phyloP scores from a whole-genome alignment of 2,113 vertebrate genomes.

The Eulemur rufifrons region DNA sequence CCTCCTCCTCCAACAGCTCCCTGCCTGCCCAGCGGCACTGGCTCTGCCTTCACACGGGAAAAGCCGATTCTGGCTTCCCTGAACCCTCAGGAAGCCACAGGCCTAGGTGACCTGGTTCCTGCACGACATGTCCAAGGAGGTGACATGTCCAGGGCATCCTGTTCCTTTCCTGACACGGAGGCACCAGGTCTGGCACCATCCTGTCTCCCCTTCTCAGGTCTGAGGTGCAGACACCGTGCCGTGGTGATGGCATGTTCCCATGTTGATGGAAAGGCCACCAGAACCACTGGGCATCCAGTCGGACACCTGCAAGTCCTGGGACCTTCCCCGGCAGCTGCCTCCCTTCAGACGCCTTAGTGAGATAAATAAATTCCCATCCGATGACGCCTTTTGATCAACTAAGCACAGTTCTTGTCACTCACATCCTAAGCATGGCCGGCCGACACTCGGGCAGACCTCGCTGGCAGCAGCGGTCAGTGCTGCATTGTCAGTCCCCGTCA shows the following conservation, averaged over 20 bases:
- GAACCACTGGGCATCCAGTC: not conserved
- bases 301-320: accelerated
- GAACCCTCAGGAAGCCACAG: not conserved
- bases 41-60: not conserved
- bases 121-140: not conserved
- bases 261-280: not conserved
- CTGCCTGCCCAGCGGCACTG: accelerated
- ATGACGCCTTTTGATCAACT: not conserved
- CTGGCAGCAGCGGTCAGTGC: too few species aligned
- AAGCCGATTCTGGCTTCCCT: not conserved
- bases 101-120: accelerated
- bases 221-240: too few species aligned
- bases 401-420: too few species aligned
- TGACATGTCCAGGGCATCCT: not conserved
- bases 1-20: not conserved
- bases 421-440: not conserved
- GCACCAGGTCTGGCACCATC: too few species aligned
- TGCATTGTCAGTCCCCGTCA: accelerated
- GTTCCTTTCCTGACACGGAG: too few species aligned
- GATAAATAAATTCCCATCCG: accelerated
- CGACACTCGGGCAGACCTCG: not conserved
- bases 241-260: not conserved
- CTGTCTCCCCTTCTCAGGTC: not conserved
- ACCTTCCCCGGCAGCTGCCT: too few species aligned
- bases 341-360: not conserved